Evolutionary conservation across 2,888 invertebrate species (phyloP).

Genomic region (Pammene aurita): DNA sequence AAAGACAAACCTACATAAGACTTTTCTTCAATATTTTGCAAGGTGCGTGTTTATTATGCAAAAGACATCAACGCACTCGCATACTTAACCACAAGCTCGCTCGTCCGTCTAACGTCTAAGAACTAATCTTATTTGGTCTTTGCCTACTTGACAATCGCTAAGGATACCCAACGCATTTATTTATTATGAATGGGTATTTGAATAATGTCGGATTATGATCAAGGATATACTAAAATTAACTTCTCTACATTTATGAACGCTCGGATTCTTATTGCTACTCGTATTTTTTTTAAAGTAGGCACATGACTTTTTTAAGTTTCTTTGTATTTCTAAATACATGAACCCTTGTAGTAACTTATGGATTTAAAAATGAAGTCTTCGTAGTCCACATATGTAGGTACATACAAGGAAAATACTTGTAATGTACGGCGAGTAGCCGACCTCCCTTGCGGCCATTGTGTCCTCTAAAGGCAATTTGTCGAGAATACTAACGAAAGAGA

Average conservation of each 20-base stretch:
- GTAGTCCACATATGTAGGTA: slow-evolving; percentile 36
- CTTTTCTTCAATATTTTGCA: neutral
- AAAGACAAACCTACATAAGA: no score
- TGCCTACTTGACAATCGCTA: slow-evolving; percentile 42
- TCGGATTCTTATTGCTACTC: no score
- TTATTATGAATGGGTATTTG: no score
- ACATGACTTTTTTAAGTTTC: no score
- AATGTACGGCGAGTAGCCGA: slow-evolving; percentile 57
- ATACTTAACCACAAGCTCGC: slow-evolving; percentile 45
- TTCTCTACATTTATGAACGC: no score
- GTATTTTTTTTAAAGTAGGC: no score
- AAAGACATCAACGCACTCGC: slow-evolving; percentile 55
- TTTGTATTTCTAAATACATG: neutral
- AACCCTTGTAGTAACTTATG: neutral
- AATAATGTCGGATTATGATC: no score
- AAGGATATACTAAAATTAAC: no score
- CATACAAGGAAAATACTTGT: slow-evolving; percentile 45
- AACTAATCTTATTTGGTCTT: slow-evolving; percentile 35
- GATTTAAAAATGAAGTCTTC: neutral
- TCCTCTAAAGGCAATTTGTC: slow-evolving; percentile 70
- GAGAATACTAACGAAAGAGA: slow-evolving; percentile 63
- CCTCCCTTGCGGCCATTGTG: slow-evolving; percentile 58
- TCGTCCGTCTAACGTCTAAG: slow-evolving; percentile 48
- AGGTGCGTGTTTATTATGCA: slow-evolving; percentile 36
- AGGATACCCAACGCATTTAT: neutral